Evolutionary conservation across 2,113 vertebrate genomes (phyloP).

Genomic region (Onychostoma macrolepis): DNA sequence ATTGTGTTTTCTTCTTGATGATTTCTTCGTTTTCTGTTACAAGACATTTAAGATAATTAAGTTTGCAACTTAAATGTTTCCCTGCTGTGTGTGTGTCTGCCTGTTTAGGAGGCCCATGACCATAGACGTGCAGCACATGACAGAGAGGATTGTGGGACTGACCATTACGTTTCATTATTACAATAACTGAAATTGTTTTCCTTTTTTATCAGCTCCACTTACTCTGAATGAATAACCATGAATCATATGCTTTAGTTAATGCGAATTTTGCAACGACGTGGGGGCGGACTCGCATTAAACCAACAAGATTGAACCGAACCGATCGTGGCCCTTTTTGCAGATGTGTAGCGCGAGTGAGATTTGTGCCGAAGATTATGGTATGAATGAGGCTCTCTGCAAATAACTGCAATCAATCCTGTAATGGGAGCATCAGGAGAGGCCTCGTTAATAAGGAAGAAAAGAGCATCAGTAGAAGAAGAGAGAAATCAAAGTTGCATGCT

Average conservation of each 20-base stretch:
- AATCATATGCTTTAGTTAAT: slow-evolving; percentile 45
- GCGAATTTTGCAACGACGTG: slow-evolving; percentile 11
- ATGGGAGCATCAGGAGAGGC: slow-evolving; percentile 19
- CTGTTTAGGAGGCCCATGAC: neutral
- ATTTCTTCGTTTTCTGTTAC: slow-evolving; percentile 1
- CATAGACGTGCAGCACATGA: neutral
- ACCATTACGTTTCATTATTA: slow-evolving; percentile 20
- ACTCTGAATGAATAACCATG: slow-evolving; percentile 30
- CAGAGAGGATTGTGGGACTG: slow-evolving; percentile 2
- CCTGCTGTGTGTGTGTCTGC: neutral
- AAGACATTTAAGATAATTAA: neutral
- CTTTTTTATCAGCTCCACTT: slow-evolving; percentile 20
- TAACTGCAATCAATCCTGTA: slow-evolving; percentile 41
- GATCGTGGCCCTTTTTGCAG: slow-evolving; percentile 43
- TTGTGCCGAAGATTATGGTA: slow-evolving; percentile 14
- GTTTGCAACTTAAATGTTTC: neutral
- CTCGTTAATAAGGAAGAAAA: slow-evolving; percentile 39
- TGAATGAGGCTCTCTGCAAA: slow-evolving; percentile 32
- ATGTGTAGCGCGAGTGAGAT: slow-evolving; percentile 24
- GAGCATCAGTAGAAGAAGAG: slow-evolving; percentile 37
- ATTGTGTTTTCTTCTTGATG: slow-evolving; percentile 29
- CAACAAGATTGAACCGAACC: slow-evolving; percentile 52
- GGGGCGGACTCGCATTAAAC: slow-evolving; percentile 41
- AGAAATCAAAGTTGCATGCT: slow-evolving; percentile 42
- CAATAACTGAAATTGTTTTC: neutral